phyloP scores from a whole-genome alignment of 2,797 vertebrate genomes.

The Leptatherina wallacei region DNA sequence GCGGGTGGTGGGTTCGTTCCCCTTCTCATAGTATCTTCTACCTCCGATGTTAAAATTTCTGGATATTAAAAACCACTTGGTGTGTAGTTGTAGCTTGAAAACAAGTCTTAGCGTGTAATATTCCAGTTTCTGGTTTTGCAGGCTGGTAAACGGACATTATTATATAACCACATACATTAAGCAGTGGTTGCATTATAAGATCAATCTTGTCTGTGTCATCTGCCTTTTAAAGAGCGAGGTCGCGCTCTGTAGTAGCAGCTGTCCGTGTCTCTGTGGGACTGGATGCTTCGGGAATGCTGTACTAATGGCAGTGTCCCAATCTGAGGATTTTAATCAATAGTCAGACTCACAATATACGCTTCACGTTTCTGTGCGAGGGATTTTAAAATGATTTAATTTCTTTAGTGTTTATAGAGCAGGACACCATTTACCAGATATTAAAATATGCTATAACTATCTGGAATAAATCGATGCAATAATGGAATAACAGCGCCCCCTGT shows the following conservation, averaged over 20 bases:
- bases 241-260: neutral
- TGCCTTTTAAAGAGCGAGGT: neutral
- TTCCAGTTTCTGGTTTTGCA: neutral
- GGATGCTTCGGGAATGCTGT: neutral
- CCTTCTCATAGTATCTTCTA: conserved; percentile 66
- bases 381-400: neutral
- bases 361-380: neutral
- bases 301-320: too few species aligned
- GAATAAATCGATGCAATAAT: neutral
- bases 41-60: neutral
- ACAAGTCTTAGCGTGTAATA: neutral
- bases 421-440: neutral
- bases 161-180: neutral
- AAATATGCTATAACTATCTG: neutral
- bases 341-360: neutral
- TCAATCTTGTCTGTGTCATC: neutral
- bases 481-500: neutral
- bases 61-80: neutral
- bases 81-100: neutral
- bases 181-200: neutral
- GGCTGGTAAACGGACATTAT: neutral
- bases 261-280: neutral
- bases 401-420: neutral
- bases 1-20: conserved; percentile 84
- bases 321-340: neutral